Percentiles rank a stretch among this genome's conserved stretches.
These are phyloP conservation scores for Gisinianus flammeolus DNA, from an alignment of 2,888 invertebrate genomes.

Conservation along the genomic window DNA sequence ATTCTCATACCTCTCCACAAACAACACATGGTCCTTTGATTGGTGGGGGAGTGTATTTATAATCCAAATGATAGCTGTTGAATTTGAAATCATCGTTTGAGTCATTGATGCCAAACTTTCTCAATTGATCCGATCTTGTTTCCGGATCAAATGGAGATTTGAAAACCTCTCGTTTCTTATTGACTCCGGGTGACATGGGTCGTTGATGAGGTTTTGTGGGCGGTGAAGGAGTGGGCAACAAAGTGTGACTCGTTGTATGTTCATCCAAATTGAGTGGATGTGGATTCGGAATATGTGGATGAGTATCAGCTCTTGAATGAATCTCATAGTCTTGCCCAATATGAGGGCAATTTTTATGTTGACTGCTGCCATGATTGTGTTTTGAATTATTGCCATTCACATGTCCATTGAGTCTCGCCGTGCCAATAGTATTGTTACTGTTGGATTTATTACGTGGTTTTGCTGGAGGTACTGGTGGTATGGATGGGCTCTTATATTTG, in stretches of 20 bases:
- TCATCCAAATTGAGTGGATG: constrained; percentile 34
- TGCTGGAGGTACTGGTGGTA: constrained; percentile 27
- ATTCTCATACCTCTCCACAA: constrained; percentile 56
- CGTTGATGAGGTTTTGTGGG: constrained; percentile 4
- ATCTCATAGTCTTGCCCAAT: constrained; percentile 16
- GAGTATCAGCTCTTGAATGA: constrained; percentile 34
- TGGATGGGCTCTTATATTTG: constrained; percentile 33
- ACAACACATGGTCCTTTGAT: constrained; percentile 58
- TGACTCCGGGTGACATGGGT: constrained; percentile 22
- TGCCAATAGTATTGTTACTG: neutral
- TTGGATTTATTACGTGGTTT: neutral
- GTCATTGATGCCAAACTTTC: constrained; percentile 51
- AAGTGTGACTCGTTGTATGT: constrained; percentile 29
- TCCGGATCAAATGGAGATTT: constrained; percentile 40
- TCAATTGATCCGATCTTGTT: constrained; percentile 31
- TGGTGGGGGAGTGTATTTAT: constrained; percentile 57
- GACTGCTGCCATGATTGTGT: constrained; percentile 22
- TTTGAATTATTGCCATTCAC: neutral
- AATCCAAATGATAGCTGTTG: constrained; percentile 57
- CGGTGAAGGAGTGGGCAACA: constrained; percentile 37
- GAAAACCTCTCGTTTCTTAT: constrained; percentile 30
- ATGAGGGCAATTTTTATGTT: constrained; percentile 34
- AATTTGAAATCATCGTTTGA: constrained; percentile 54
- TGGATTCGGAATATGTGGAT: constrained; percentile 33
- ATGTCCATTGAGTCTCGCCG: constrained; percentile 17